Base-by-base conservation (phyloP, 1,140 invertebrate genomes). In the Drosophila takahashii region DNA sequence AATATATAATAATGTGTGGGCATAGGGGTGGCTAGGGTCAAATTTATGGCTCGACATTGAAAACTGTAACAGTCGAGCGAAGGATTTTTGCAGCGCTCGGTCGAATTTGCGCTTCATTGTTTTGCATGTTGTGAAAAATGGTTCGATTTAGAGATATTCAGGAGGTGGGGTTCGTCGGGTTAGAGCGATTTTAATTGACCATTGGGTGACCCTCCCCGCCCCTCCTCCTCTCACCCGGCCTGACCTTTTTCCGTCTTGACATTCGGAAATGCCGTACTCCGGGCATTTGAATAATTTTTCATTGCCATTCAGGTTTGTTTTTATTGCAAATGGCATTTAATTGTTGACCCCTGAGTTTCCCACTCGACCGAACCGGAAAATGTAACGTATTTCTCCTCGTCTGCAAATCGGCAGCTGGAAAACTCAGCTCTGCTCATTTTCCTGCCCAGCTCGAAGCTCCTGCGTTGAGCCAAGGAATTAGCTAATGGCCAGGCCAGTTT, bases 241-340 rank as follows among this genome's bases (percentile, higher is more conserved):
- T 87, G 83, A 87, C 83, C 83, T 87, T 87, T 83, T 87, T 69
- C 48, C 83, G 62, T 87, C 84, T 87, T 87, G 62, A 72, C 70
- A 66, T 56, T 34, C 22, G 42, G 27, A 77, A 77, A 79, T 72
- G 51, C 51, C 47, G 37, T 29, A 47, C 47, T 56, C 32, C 39
- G 42, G 42, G 52, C 69, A 87, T 86, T 87, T 87, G 87, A 87
- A 87, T 87, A 87, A 87, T 77, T 87, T 76, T 83, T 83, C 83
- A 86, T 83, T 79, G 58, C 66, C 74, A 51, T 22, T 26, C 42
- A 60, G 50, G 50, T 64, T 47, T 77, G 77, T 81, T 86, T 70
- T 86, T 81, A 86, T 87, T 81, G 54, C 75, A 83, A 86, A 83
- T 79, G 83, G 15, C 84, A 83, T 89, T 87, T 87, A 87, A 89